Evolutionary conservation across 2,888 invertebrate genomes (phyloP), one percentile per base, ranked within the genome.

Genomic region (Chelonus formosanus): DNA sequence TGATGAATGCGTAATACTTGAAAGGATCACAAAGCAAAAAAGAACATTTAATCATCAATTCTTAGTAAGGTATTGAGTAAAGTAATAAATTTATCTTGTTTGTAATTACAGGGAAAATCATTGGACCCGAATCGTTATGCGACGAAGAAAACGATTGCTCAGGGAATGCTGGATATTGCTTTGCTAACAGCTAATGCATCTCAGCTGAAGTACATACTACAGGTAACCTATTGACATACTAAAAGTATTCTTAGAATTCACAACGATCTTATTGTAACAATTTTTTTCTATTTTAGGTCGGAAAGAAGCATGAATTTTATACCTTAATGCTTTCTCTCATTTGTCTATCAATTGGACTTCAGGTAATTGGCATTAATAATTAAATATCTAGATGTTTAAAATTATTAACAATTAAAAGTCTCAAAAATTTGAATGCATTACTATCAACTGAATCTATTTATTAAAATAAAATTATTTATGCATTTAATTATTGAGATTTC

Each of bases 101-200:
- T 43, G 35, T 47, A 5, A 55, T 69, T 67, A 6, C 67, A 73
- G 73, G 67, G 67, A 75, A 94, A 93, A 84, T 87, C 90, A 0
- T 85, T 95, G 82, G 93, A 95, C 79, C 92, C 93, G 3, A 96
- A 95, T 84, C 89, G 92, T 73, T 96, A 95, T 88, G 95, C 95
- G 32, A 95, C 95, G 6, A 96, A 95, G 85, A 96, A 96, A 85
- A 95, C 95, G 0, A 94, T 95, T 66, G 94, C 95, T 0, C 95
- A 95, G 86, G 95, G 95, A 3, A 92, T 95, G 90, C 87, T 95
- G 75, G 95, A 95, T 82, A 93, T 95, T 66, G 95, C 95, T 0
- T 85, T 95, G 70, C 86, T 95, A 59, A 95, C 95, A 1, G 94
- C 95, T 0, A 95, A 95, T 80, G 95, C 95, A 3, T 93, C 94